A percentile compares a stretch with the other conserved stretches of the same genome.
phyloP scores from a whole-genome alignment of 2,113 vertebrate genomes.

The Cyphomyrus plagiostoma region DNA sequence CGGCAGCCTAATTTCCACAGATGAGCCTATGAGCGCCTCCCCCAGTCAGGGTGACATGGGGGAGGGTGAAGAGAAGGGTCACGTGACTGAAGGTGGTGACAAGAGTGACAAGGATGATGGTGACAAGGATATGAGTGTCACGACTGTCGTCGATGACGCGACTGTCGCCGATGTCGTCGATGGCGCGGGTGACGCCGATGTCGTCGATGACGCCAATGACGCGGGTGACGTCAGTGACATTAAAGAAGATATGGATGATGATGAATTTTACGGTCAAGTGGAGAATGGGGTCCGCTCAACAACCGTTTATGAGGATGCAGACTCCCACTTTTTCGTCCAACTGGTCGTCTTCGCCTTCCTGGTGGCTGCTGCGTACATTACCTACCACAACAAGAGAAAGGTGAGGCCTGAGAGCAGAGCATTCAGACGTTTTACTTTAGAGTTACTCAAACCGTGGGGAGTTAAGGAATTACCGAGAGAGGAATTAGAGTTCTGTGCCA shows the following conservation, averaged over 20 bases:
- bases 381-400: conserved; percentile 97
- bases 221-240: no score
- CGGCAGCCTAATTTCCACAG: not conserved
- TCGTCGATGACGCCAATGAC: fast-evolving
- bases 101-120: no score
- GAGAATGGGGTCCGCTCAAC: not conserved
- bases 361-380: conserved; percentile 83
- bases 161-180: no score
- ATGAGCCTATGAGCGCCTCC: not conserved
- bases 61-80: not conserved
- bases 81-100: no score
- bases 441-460: not conserved
- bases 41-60: not conserved
- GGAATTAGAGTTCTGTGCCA: not conserved
- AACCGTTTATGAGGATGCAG: conserved; percentile 62
- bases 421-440: not conserved
- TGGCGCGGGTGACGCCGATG: no score
- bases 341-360: conserved; percentile 83
- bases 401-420: conserved; percentile 44
- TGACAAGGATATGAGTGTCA: no score
- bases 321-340: conserved; percentile 93
- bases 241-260: no score
- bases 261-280: no score
- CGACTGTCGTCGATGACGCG: no score
- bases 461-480: not conserved